Base-by-base conservation (phyloP, 1,140 invertebrate genomes). In the Pseudomyrmex dendroicus region DNA sequence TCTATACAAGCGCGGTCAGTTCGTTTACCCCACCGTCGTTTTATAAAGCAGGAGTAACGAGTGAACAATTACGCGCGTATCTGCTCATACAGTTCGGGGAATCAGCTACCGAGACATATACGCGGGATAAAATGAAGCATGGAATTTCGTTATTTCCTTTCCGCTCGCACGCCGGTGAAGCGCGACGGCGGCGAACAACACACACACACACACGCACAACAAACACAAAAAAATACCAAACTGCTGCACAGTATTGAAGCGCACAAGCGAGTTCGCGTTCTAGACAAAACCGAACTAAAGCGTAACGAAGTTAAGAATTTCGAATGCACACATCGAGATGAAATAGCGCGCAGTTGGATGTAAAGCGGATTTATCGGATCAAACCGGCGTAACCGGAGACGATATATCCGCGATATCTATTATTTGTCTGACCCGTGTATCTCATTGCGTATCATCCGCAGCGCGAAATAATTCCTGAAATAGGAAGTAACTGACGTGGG, bases 271-370 rank as follows among this genome's bases (percentile, higher is more conserved):
- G 35, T 35, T 35, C 22, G 54, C 54, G 10, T 80, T 72, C 35
- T 56, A 48, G 67, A 80, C 70, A 61, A 54, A 72, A 35, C 66
- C 66, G 44, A 48, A 48, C 76, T 78, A 68, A 80, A 66, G 25
- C 54, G 66, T 80, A 80, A 80, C 76, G 46, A 80, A 72, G 66
- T 80, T 80, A 80, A 72, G 76, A 80, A 35, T 35, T 72, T 44
- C 66, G 66, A 80, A 80, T 80, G 66, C 76, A 72, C 50, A 59
- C 76, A 70, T 64, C 52, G 44, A 48, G 56, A 80, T 80, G 54
- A 80, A 80, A 80, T 59, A 80, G 54, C 44, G 54, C 76, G 66
- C 66, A 80, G 66, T 70, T 70, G 76, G 76, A 59, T 80, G 52
- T 61, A 80, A 61, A 80, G 46, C 54, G 44, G 66, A 62, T 80